Evolutionary conservation across 1,140 invertebrate species (phyloP).

Genomic region (Carcinoscorpius rotundicauda): DNA sequence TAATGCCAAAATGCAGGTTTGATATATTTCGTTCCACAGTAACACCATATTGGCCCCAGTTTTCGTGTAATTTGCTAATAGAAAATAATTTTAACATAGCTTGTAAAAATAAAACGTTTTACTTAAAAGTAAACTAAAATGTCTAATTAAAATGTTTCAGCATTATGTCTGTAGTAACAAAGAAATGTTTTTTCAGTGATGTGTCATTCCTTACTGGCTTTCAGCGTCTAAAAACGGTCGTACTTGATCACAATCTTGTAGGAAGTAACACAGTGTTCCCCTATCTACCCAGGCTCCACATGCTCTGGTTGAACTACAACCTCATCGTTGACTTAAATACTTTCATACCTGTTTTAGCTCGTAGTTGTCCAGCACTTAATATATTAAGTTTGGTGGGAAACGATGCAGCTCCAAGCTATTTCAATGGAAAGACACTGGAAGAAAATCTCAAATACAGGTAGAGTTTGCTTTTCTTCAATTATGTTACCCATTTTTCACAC

Average conservation of each 20-base stretch:
- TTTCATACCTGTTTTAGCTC: constrained; percentile 49
- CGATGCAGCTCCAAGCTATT: constrained; percentile 54
- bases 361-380: constrained; percentile 48
- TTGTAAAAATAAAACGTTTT: too few relatives aligned
- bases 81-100: too few relatives aligned
- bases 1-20: too few relatives aligned
- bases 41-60: too few relatives aligned
- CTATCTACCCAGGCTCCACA: constrained; percentile 48
- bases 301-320: constrained; percentile 67
- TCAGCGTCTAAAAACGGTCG: constrained; percentile 51
- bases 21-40: too few relatives aligned
- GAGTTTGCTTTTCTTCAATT: too few relatives aligned
- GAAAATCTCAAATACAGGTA: constrained; percentile 66
- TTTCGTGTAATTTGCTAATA: too few relatives aligned
- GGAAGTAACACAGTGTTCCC: constrained; percentile 50
- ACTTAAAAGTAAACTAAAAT: too few relatives aligned
- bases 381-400: constrained; percentile 68
- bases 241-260: constrained; percentile 58
- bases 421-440: constrained; percentile 56
- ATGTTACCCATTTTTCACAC: too few relatives aligned
- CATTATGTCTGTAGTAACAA: too few relatives aligned
- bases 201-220: constrained; percentile 53
- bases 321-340: constrained; percentile 51
- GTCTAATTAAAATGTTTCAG: too few relatives aligned
- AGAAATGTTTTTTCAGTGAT: constrained; percentile 35